These are phyloP conservation scores for Lucilia sericata DNA, from an alignment of 1,140 invertebrate genomes.

Conservation along the genomic window DNA sequence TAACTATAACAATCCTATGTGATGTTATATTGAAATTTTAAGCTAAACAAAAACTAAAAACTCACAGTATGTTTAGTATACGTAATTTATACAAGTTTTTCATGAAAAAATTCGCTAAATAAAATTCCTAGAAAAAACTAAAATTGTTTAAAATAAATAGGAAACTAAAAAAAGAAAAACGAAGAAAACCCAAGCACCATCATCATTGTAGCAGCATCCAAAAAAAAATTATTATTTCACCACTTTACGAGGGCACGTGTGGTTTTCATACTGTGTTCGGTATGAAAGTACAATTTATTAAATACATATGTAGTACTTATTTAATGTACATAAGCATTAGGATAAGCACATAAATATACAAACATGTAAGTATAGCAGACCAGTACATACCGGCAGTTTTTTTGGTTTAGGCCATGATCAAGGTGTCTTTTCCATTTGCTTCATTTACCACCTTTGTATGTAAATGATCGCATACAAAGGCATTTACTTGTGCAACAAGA, in stretches of 20 bases:
- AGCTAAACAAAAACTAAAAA: background rate
- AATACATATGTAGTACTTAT: background rate
- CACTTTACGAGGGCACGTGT: background rate
- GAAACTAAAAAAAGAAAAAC: background rate
- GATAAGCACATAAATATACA: no score
- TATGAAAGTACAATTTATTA: background rate
- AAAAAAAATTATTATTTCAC: background rate
- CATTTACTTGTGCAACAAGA: no score
- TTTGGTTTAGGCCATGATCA: background rate
- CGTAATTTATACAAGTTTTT: constrained; percentile 10
- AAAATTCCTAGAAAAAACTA: constrained; percentile 14
- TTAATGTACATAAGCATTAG: no score
- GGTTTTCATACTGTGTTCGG: background rate
- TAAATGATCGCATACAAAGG: no score
- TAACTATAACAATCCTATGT: background rate
- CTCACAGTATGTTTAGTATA: background rate
- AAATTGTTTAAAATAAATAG: constrained; percentile 4
- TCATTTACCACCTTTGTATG: no score
- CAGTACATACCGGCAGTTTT: no score
- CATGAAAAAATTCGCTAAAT: background rate
- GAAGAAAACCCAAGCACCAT: background rate
- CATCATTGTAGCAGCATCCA: background rate
- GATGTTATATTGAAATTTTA: background rate
- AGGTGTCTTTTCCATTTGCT: background rate
- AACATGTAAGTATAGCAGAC: no score